Evolutionary conservation across 2,113 vertebrate genomes (phyloP).

Genomic region (Alligator mississippiensis): DNA sequence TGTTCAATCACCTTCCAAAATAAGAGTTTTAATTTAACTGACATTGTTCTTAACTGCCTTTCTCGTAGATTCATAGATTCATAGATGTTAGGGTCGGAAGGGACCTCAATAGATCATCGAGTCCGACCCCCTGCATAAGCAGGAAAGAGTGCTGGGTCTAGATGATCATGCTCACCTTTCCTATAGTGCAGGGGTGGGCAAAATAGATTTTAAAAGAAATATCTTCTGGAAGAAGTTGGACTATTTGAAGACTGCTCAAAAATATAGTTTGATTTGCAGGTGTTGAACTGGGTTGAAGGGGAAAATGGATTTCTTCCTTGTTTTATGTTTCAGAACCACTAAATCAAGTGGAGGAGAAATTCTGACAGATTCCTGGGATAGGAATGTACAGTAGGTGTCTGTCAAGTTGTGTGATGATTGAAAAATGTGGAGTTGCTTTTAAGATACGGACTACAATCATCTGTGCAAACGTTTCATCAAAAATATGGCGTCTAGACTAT

Average conservation of each 20-base stretch:
- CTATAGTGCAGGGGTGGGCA: no score
- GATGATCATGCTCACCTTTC: no score
- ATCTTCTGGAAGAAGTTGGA: no score
- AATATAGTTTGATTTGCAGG: background rate
- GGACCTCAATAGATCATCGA: no score
- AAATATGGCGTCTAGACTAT: background rate
- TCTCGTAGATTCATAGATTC: no score
- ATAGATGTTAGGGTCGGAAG: no score
- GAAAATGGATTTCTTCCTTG: background rate
- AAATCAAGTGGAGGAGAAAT: background rate
- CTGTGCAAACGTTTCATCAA: background rate
- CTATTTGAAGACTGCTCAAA: background rate
- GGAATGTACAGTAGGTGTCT: background rate
- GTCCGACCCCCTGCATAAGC: no score
- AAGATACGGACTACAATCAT: background rate
- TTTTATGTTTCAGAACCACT: background rate
- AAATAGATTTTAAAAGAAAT: no score
- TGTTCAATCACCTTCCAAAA: no score
- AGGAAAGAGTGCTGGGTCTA: no score
- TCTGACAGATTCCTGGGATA: background rate
- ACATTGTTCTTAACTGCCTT: no score
- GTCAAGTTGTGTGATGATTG: background rate
- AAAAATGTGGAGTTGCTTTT: background rate
- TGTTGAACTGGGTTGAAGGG: background rate
- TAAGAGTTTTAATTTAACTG: no score